Percentiles rank a stretch among this genome's conserved stretches.
These are phyloP conservation scores for Thereva nobilitata DNA, from an alignment of 2,888 invertebrate species.

Conservation along the genomic window DNA sequence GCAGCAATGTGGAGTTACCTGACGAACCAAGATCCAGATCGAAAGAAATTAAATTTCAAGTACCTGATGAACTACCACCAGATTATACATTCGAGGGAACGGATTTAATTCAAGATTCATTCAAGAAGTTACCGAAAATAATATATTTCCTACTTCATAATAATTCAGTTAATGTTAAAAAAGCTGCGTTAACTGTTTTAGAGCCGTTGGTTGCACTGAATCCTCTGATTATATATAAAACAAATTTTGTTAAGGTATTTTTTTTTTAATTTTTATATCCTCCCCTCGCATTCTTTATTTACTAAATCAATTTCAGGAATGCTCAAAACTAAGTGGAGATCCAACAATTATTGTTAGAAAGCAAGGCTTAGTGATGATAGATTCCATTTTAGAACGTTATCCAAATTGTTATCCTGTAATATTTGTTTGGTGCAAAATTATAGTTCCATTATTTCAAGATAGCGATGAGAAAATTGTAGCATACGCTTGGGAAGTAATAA, in stretches of 20 bases:
- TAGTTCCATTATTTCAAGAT: conserved; percentile 53
- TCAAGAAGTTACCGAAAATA: conserved; percentile 50
- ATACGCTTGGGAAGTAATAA: conserved; percentile 44
- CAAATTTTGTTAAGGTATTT: conserved; percentile 51
- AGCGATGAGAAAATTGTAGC: conserved; percentile 51
- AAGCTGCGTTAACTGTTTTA: conserved; percentile 51
- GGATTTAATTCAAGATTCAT: conserved; percentile 47
- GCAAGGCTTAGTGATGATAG: conserved; percentile 50
- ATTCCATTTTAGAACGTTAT: conserved; percentile 50
- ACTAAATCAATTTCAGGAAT: conserved; percentile 45
- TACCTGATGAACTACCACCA: conserved; percentile 47
- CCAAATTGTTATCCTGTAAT: conserved; percentile 54
- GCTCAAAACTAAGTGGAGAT: conserved; percentile 48
- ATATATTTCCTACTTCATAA: conserved; percentile 50
- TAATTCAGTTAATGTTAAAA: conserved; percentile 49
- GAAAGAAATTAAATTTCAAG: conserved; percentile 50
- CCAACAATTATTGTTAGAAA: conserved; percentile 51
- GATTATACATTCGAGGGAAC: conserved; percentile 52
- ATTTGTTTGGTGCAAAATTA: conserved; percentile 54
- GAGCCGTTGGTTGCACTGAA: conserved; percentile 52
- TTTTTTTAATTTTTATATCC: neutral
- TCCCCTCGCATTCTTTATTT: neutral
- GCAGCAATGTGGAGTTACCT: conserved; percentile 45
- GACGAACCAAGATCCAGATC: conserved; percentile 46
- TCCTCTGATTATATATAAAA: conserved; percentile 53